Evolutionary conservation across 2,113 vertebrate species (phyloP), one percentile per base, ranked within the genome.

Genomic region (Anguilla rostrata): DNA sequence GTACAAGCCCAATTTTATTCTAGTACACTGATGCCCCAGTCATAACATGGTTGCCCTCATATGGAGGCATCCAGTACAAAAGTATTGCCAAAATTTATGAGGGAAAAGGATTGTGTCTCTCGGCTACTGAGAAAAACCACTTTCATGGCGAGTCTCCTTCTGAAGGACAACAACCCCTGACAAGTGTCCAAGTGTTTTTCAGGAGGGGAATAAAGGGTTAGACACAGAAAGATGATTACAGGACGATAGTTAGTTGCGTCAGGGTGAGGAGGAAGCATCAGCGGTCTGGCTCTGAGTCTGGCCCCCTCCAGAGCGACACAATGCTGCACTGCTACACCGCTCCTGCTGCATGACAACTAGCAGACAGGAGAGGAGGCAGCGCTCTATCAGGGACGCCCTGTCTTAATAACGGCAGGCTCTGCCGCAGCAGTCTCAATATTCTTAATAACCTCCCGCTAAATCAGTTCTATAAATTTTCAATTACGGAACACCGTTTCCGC

Each of bases 381-480:
- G 60, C 22, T 34, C 82, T 39, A 29, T n/a, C 49, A 83, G 82
- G 39, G 82, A 26, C 34, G 43, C 11, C 16, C 22, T 3, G 40
- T 5, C 16, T 80, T 80, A 57, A 56, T 81, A 81, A 63, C 39
- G 63, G 43, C 81, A 57, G 29, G 7, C 71, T 75, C 82, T 49
- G 43, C 81, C 12, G 40, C 43, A 49, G 81, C 81, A 43, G 7
- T 82, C 81, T 82, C 81, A 83, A 83, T 83, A 83, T 83, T 49
- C 46, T 83, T 81, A 78, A 85, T 81, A 86, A 56, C 49, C 78
- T 81, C 78, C 78, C 39, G 85, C 78, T 81, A 86, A 86, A 81
- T 81, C 85, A 81, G 46, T 81, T 86, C 85, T 86, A 81, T 40
- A 86, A 40, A 81, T 84, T 84, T 57, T 84, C 83, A 84, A 81